phyloP scores from a whole-genome alignment of 2,113 vertebrate genomes.

The Stegostoma tigrinum region DNA sequence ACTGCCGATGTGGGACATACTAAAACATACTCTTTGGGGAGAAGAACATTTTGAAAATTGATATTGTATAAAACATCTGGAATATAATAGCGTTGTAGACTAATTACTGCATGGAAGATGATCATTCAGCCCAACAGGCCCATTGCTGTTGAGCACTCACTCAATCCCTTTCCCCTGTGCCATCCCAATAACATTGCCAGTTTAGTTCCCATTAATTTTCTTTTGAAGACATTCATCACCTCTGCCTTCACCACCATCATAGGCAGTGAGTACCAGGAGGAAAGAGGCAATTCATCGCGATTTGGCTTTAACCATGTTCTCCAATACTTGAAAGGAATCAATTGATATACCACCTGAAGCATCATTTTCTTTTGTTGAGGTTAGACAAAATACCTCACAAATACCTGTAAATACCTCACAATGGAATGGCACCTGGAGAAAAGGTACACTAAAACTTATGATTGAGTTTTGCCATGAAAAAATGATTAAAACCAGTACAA shows the following conservation, averaged over 20 bases:
- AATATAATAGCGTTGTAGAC: not conserved
- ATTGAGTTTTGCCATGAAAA: too few species aligned
- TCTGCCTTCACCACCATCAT: not conserved
- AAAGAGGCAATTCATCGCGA: not conserved
- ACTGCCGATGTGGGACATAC: not conserved
- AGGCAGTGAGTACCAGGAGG: not conserved
- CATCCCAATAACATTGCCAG: too few species aligned
- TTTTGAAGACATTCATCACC: not conserved
- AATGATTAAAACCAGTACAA: too few species aligned
- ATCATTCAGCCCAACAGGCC: too few species aligned
- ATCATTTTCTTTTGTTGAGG: not conserved
- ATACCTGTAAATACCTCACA: too few species aligned
- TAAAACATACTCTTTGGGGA: too few species aligned
- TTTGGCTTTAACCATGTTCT: not conserved
- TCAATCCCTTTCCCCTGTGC: too few species aligned
- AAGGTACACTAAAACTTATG: too few species aligned
- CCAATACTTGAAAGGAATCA: slow-evolving; percentile 6
- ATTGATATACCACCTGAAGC: not conserved
- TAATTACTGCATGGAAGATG: too few species aligned
- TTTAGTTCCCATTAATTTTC: not conserved
- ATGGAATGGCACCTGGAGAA: too few species aligned
- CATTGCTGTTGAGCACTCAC: too few species aligned
- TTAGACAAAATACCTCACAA: too few species aligned
- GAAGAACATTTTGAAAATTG: not conserved
- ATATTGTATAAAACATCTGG: not conserved